These are phyloP conservation scores for Morelia viridis DNA, from an alignment of 2,797 vertebrate species.

Conservation along the genomic window DNA sequence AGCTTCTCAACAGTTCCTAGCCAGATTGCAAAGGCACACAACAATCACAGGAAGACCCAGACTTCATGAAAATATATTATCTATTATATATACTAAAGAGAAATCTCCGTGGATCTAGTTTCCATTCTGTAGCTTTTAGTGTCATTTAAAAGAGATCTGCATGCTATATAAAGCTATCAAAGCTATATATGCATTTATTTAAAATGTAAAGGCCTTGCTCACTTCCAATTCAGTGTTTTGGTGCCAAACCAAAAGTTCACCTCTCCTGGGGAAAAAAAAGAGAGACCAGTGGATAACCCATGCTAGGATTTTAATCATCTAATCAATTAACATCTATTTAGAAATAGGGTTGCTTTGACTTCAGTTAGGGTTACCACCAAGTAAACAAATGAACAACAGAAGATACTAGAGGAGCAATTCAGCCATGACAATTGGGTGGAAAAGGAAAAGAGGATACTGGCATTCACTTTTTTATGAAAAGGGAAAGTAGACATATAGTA, in stretches of 20 bases:
- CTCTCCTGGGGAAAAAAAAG: neutral
- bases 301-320: neutral
- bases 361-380: neutral
- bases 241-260: neutral
- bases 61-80: slow-evolving; percentile 2
- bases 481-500: neutral
- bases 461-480: neutral
- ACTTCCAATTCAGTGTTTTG: slow-evolving; percentile 11
- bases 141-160: slow-evolving; percentile 18
- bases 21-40: neutral
- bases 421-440: neutral
- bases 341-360: neutral
- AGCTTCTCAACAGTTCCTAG: neutral
- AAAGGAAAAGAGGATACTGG: neutral
- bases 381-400: neutral
- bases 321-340: neutral
- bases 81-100: slow-evolving; percentile 7
- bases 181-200: slow-evolving; percentile 22
- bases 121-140: slow-evolving; percentile 21
- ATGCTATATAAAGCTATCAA: neutral
- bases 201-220: slow-evolving; percentile 20
- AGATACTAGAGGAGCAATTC: neutral
- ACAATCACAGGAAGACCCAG: neutral
- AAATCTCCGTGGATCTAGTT: neutral
- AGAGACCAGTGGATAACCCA: neutral